Evolutionary conservation across 2,888 invertebrate species (phyloP).

Genomic region (Rhynchonema sp.): DNA sequence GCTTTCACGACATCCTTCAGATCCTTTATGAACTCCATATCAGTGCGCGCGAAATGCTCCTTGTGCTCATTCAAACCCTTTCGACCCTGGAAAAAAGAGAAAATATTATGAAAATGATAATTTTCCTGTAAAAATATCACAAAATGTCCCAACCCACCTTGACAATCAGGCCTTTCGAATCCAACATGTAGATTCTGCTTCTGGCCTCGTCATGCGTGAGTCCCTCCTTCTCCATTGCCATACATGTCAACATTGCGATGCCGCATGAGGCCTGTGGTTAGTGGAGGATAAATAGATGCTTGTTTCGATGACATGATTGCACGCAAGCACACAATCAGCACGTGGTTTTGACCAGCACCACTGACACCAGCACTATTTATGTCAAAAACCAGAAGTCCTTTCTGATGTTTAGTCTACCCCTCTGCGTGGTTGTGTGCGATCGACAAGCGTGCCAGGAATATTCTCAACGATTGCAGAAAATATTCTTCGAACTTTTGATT

Average conservation of each 20-base stretch:
- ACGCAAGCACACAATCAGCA: too few species aligned
- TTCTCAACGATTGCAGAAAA: too few species aligned
- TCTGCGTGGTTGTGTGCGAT: too few species aligned
- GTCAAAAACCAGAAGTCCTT: too few species aligned
- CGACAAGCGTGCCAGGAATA: too few species aligned
- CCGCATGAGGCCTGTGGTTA: slow-evolving; percentile 58
- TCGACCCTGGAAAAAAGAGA: slow-evolving; percentile 8
- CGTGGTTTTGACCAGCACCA: too few species aligned
- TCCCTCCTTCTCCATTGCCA: slow-evolving; percentile 68
- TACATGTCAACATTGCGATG: slow-evolving; percentile 70
- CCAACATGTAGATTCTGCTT: slow-evolving; percentile 74
- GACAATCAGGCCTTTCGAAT: slow-evolving; percentile 48
- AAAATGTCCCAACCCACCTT: too few species aligned
- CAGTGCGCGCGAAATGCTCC: slow-evolving; percentile 55
- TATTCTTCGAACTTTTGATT: too few species aligned
- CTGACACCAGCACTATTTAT: too few species aligned
- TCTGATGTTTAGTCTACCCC: too few species aligned
- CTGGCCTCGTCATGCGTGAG: slow-evolving; percentile 57
- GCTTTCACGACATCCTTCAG: slow-evolving; percentile 57
- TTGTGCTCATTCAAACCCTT: slow-evolving; percentile 35
- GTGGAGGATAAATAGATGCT: slow-evolving; percentile 9
- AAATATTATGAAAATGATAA: not conserved
- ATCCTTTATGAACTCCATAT: slow-evolving; percentile 40
- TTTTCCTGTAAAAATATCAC: too few species aligned
- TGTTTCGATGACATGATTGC: too few species aligned